These are phyloP conservation scores for Drosophila differens DNA, from an alignment of 2,888 invertebrate species.

Conservation along the genomic window DNA sequence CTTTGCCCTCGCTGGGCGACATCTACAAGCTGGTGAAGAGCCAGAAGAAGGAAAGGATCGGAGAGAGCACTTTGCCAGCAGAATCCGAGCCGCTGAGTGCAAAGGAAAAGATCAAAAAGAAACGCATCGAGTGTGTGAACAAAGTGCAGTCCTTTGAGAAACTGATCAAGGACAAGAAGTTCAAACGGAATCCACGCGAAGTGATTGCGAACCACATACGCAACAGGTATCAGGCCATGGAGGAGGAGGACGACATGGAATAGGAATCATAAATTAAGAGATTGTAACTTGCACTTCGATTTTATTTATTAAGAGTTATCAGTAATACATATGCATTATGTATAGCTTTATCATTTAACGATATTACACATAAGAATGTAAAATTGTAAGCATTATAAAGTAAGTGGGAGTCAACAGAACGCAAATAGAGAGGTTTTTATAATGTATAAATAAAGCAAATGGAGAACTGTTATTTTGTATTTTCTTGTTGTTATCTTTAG, in stretches of 20 bases:
- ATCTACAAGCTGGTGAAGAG: conserved; percentile 75
- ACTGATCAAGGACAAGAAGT: conserved; percentile 81
- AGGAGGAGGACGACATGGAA: conserved; percentile 42
- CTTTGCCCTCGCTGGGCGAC: conserved; percentile 82
- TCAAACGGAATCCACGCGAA: conserved; percentile 82
- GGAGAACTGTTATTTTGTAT: conserved; percentile 40
- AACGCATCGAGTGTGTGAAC: conserved; percentile 72
- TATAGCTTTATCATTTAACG: conserved; percentile 69
- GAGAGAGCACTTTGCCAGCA: conserved; percentile 33
- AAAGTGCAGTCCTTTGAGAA: conserved; percentile 76
- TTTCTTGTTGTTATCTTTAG: conserved; percentile 33
- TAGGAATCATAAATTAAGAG: conserved; percentile 10
- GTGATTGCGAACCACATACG: conserved; percentile 80
- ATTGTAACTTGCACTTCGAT: conserved; percentile 50
- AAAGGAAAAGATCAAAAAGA: conserved; percentile 78
- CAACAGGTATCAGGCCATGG: conserved; percentile 77
- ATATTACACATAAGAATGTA: conserved; percentile 71
- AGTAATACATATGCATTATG: conserved; percentile 75
- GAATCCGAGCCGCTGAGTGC: conserved; percentile 58
- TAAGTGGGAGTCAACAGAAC: conserved; percentile 55
- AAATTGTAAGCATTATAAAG: conserved; percentile 58
- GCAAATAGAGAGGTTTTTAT: conserved; percentile 32
- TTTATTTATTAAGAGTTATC: conserved; percentile 77
- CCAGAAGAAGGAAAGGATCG: conserved; percentile 57
- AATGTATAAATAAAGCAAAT: conserved; percentile 41